Conservation (phyloP, 2,113 vertebrate species). For the Paracanthobrama guichenoti region DNA sequence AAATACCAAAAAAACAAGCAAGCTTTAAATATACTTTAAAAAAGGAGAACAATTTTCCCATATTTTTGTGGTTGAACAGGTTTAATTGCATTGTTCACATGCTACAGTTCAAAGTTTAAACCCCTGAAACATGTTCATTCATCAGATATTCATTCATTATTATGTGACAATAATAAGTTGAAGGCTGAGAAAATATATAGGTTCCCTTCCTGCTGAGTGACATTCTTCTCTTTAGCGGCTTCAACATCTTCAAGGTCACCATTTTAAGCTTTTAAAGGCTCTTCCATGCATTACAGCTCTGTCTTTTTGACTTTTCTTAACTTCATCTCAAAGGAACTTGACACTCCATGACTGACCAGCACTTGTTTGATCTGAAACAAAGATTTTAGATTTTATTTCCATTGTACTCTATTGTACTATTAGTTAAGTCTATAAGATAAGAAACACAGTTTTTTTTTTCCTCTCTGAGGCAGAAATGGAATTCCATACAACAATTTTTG, state of each 20-base stretch:
- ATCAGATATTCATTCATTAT: neutral
- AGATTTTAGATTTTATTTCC: neutral
- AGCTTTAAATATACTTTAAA: neutral
- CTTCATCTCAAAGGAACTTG: neutral
- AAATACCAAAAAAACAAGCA: too few species aligned
- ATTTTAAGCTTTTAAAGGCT: neutral
- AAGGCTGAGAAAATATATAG: neutral
- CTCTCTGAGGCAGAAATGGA: neutral
- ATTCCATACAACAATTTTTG: neutral
- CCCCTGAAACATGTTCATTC: neutral
- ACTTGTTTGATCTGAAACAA: slow-evolving; percentile 12
- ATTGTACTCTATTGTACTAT: neutral
- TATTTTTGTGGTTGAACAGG: neutral
- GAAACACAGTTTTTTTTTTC: too few species aligned
- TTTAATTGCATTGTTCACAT: neutral
- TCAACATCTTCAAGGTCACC: neutral
- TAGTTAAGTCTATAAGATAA: neutral
- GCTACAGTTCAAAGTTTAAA: neutral
- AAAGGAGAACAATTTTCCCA: neutral
- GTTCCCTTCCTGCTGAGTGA: neutral
- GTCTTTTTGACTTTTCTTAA: neutral
- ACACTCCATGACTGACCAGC: neutral
- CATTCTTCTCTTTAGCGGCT: neutral
- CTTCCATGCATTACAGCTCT: neutral
- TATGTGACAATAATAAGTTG: neutral